Conservation (phyloP, 2,888 invertebrate genomes). For the Oligia fasciuncula region DNA sequence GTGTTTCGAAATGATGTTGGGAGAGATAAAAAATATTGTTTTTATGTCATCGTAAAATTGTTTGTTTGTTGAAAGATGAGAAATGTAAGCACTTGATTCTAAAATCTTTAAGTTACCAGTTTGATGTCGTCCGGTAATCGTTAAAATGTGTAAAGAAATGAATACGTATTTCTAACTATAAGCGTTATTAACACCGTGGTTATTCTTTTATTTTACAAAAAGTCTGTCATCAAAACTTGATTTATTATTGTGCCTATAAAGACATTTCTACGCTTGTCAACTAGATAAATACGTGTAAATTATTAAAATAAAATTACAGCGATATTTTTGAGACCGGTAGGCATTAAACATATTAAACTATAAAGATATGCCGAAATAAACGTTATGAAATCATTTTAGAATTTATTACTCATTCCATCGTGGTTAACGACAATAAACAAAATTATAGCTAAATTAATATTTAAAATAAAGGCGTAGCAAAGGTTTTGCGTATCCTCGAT, state of each 20-base stretch:
- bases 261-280: conserved; percentile 30
- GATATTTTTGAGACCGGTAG: conserved; percentile 41
- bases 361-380: conserved; percentile 44
- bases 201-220: conserved; percentile 51
- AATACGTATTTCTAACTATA: conserved; percentile 60
- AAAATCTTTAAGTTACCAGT: conserved; percentile 38
- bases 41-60: conserved; percentile 34
- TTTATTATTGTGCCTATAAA: conserved; percentile 62
- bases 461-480: neutral
- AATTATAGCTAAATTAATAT: neutral
- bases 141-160: conserved; percentile 57
- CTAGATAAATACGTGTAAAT: conserved; percentile 17
- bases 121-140: conserved; percentile 63
- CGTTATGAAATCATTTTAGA: conserved; percentile 31
- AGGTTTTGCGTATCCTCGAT: too few relatives aligned
- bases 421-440: conserved; percentile 9
- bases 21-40: conserved; percentile 15
- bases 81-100: conserved; percentile 38
- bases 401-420: conserved; percentile 27
- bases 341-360: conserved; percentile 34
- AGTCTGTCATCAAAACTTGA: conserved; percentile 51
- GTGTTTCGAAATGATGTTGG: neutral
- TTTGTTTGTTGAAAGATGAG: conserved; percentile 42
- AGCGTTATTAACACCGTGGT: conserved; percentile 53
- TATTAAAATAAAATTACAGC: conserved; percentile 40